Conservation (phyloP, 2,797 vertebrate species). For the Acrossocheilus wenchowensis region DNA sequence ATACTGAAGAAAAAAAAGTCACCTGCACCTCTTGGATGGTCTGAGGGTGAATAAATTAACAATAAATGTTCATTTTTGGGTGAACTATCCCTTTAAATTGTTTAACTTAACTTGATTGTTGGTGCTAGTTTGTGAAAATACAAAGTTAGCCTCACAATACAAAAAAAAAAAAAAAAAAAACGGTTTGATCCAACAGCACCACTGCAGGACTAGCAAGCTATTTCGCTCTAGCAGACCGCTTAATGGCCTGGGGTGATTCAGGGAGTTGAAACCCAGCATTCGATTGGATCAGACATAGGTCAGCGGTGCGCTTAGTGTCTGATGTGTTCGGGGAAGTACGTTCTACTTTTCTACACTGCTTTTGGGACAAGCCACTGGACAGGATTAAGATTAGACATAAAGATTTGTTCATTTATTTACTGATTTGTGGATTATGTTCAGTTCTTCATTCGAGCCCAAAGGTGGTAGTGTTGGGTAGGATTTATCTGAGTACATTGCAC, state of each 20-base stretch:
- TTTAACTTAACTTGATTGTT: slow-evolving; percentile 13
- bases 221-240: slow-evolving; percentile 76
- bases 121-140: slow-evolving; percentile 12
- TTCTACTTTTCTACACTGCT: slow-evolving; percentile 52
- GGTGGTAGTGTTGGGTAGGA: slow-evolving; percentile 1
- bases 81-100: neutral
- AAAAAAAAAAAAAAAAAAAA: slow-evolving; percentile 50
- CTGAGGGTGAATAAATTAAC: neutral
- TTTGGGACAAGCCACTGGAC: slow-evolving; percentile 29
- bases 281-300: slow-evolving; percentile 67
- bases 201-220: slow-evolving; percentile 72
- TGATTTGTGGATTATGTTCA: neutral
- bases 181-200: slow-evolving; percentile 69
- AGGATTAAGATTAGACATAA: slow-evolving; percentile 35
- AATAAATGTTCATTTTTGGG: neutral
- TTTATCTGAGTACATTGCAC: neutral
- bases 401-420: slow-evolving; percentile 6
- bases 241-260: slow-evolving; percentile 75
- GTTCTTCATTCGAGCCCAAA: neutral
- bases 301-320: slow-evolving; percentile 65
- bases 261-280: slow-evolving; percentile 74
- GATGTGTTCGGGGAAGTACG: slow-evolving; percentile 57
- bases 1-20: neutral
- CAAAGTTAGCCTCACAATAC: slow-evolving; percentile 8
- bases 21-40: neutral